phyloP scores from a whole-genome alignment of 2,797 vertebrate genomes.

The Fistularia tabacaria region DNA sequence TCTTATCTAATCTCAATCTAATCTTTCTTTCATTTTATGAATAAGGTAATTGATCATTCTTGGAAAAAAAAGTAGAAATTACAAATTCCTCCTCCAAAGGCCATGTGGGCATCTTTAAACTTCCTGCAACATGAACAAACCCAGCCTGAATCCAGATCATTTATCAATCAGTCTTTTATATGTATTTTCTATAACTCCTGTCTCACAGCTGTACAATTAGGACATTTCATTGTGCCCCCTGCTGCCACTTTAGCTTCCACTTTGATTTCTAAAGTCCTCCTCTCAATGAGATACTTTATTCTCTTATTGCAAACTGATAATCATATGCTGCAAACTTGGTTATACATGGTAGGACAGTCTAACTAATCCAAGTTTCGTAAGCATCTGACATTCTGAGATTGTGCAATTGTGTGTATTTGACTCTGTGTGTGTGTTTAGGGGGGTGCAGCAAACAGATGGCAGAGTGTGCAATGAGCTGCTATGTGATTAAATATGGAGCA shows the following conservation, averaged over 20 bases:
- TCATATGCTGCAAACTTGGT: conserved; percentile 51
- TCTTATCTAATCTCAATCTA: too few relatives aligned
- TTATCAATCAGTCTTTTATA: too few relatives aligned
- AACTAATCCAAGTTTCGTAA: conserved; percentile 43
- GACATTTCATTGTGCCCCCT: too few relatives aligned
- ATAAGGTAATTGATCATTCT: too few relatives aligned
- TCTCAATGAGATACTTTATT: conserved; percentile 26
- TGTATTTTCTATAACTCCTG: too few relatives aligned
- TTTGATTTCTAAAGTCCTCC: not conserved
- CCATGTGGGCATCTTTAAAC: too few relatives aligned
- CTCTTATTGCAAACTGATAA: conserved; percentile 46
- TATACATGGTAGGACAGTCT: conserved; percentile 37
- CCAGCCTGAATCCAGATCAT: too few relatives aligned
- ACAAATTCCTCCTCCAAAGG: too few relatives aligned
- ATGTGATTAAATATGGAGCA: conserved; percentile 74
- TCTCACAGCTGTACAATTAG: too few relatives aligned
- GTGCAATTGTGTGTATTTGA: conserved; percentile 8
- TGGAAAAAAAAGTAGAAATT: too few relatives aligned
- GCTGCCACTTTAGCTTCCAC: not conserved
- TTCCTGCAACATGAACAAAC: too few relatives aligned
- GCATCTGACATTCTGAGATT: conserved; percentile 43
- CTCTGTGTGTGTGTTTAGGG: conserved; percentile 7
- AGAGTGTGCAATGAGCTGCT: conserved; percentile 68
- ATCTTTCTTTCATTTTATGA: too few relatives aligned
- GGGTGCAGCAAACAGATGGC: conserved; percentile 67